Percentiles rank a stretch among this genome's conserved stretches.
Conservation (phyloP, 2,113 vertebrate genomes). For the Aepyceros melampus region DNA sequence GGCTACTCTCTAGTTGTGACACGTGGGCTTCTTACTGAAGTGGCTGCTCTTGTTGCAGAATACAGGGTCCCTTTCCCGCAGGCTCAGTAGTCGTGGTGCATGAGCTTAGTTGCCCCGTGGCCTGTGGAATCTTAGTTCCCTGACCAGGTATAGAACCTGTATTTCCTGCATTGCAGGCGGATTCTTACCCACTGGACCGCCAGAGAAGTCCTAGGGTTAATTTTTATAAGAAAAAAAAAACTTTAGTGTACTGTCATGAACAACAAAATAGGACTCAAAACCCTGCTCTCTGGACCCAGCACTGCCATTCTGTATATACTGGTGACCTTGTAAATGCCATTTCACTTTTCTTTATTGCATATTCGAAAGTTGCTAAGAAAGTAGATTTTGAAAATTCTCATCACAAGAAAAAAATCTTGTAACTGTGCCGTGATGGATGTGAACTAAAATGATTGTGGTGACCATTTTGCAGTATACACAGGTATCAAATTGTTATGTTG, state of each 20-base stretch:
- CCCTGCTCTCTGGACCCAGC: background rate
- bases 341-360: background rate
- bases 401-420: background rate
- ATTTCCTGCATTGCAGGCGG: background rate
- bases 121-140: background rate
- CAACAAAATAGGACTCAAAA: background rate
- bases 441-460: background rate
- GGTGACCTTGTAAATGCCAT: background rate
- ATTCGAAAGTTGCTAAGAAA: background rate
- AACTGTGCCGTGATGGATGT: background rate
- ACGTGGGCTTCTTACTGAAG: background rate
- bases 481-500: background rate
- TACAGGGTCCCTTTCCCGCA: rapidly evolving
- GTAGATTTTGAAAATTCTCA: background rate
- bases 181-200: background rate
- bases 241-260: no score
- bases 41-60: background rate
- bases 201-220: background rate
- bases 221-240: background rate
- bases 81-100: background rate
- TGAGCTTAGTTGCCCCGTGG: background rate
- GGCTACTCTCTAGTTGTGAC: background rate
- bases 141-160: background rate
- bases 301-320: background rate
- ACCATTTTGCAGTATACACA: background rate